Evolutionary conservation across 2,797 vertebrate genomes (phyloP).

Genomic region (Balearica regulorum): DNA sequence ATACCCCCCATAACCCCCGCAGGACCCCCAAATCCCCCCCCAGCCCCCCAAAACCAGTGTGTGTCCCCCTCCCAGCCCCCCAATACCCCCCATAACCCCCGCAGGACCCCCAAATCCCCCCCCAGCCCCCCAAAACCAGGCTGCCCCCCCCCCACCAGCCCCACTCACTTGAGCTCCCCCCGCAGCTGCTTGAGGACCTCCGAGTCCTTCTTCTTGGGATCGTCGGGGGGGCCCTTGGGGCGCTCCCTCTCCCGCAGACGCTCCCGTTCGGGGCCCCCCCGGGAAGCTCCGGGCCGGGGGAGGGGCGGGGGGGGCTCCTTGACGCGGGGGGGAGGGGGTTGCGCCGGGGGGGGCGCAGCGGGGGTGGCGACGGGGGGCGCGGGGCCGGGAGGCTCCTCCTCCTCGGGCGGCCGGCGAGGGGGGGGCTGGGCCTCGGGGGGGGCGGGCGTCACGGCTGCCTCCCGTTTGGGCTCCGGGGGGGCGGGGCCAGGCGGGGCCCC

Average conservation of each 20-base stretch:
- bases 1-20: too few species aligned
- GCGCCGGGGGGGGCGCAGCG: neutral
- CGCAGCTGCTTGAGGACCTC: constrained; percentile 89
- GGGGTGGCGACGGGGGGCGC: neutral
- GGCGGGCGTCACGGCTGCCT: neutral
- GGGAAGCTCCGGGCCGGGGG: neutral
- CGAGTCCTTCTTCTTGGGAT: constrained; percentile 89
- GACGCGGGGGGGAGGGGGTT: neutral
- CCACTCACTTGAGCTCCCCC: constrained; percentile 84
- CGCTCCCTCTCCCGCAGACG: constrained; percentile 71
- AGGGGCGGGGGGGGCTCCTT: neutral
- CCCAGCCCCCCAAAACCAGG: too few species aligned
- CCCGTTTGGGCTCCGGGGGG: neutral
- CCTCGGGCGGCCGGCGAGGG: neutral
- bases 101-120: too few species aligned
- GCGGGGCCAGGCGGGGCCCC: neutral
- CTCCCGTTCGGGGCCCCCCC: constrained; percentile 69
- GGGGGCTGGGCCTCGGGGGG: neutral
- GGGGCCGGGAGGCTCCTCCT: neutral
- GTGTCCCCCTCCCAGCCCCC: too few species aligned
- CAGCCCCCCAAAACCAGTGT: too few species aligned
- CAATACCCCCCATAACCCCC: too few species aligned
- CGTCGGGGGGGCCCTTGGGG: constrained; percentile 70
- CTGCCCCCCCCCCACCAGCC: neutral
- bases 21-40: too few species aligned